Conservation (phyloP, 2,113 vertebrate species). For the Hystrix brachyura region DNA sequence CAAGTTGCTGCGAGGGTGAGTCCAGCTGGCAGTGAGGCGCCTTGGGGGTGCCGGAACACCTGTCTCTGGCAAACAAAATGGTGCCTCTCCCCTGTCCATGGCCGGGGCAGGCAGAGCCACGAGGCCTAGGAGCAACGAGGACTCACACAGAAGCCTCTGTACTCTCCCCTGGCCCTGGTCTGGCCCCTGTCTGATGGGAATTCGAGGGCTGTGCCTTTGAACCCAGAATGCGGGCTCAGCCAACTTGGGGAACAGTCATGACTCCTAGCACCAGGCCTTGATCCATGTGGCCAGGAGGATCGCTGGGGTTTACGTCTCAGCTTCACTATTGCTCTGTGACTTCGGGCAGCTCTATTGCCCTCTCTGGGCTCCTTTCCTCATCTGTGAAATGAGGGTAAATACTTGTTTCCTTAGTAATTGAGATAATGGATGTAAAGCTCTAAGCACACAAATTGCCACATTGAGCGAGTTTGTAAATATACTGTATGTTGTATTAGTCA, state of each 20-base stretch:
- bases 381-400: background rate
- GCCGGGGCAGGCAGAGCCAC: background rate
- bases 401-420: background rate
- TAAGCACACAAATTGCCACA: background rate
- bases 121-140: background rate
- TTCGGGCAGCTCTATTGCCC: background rate
- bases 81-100: background rate
- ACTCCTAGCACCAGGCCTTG: background rate
- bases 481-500: background rate
- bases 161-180: background rate
- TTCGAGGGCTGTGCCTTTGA: background rate
- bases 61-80: background rate
- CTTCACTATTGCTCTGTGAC: background rate
- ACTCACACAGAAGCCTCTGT: background rate
- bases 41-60: background rate
- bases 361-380: background rate
- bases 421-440: background rate
- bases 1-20: conserved; percentile 85
- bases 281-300: background rate
- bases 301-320: background rate
- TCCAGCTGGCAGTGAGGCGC: fast-evolving
- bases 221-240: background rate
- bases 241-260: background rate
- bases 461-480: background rate
- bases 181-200: no score